Evolutionary conservation across 2,888 invertebrate species (phyloP).

Genomic region (Pristionchus japonicus): DNA sequence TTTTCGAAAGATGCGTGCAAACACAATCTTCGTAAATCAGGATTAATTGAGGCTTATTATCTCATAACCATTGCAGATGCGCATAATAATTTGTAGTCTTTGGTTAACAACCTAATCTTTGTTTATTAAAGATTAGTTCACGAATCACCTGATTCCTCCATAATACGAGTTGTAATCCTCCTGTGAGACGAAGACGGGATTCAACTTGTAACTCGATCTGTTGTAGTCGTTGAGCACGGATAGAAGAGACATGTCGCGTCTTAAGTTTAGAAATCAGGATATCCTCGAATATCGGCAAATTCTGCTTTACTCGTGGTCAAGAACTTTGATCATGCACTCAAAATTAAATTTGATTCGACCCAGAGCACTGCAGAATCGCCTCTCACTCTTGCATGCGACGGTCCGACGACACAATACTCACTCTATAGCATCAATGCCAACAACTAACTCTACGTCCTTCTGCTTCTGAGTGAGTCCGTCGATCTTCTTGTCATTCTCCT

Average conservation of each 20-base stretch:
- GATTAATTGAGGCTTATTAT: too few species aligned
- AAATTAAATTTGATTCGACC: neutral
- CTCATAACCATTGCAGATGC: too few species aligned
- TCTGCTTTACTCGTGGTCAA: neutral
- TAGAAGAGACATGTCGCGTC: conserved; percentile 68
- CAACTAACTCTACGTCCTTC: conserved; percentile 62
- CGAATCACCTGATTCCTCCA: conserved; percentile 61
- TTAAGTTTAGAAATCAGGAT: conserved; percentile 41
- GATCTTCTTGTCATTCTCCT: conserved; percentile 61
- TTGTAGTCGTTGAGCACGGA: conserved; percentile 69
- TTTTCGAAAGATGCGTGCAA: neutral
- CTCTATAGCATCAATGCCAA: neutral
- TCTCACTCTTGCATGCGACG: neutral
- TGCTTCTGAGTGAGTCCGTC: conserved; percentile 58
- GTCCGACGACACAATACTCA: neutral
- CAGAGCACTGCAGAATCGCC: neutral
- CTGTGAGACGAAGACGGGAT: conserved; percentile 68
- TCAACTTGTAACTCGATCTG: conserved; percentile 68
- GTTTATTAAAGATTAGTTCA: too few species aligned
- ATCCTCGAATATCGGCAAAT: neutral
- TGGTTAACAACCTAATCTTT: too few species aligned
- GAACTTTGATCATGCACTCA: neutral
- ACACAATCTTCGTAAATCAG: too few species aligned
- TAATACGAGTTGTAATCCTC: conserved; percentile 71
- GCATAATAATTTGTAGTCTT: too few species aligned